These are phyloP conservation scores for Lithobates sylvaticus DNA, from an alignment of 2,797 vertebrate species.

Conservation along the genomic window DNA sequence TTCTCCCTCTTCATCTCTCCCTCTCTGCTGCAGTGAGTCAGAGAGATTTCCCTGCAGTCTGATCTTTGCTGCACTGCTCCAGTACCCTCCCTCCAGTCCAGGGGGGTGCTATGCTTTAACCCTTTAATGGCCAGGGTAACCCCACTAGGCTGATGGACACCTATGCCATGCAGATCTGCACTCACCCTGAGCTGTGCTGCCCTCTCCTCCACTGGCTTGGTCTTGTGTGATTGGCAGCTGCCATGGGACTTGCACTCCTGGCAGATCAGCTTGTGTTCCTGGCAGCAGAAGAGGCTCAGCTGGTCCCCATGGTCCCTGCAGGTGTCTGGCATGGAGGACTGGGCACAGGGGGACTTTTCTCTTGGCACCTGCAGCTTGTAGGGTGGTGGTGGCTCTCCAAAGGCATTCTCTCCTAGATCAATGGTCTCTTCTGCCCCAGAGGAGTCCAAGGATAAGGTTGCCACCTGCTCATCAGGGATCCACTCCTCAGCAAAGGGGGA, in stretches of 20 bases:
- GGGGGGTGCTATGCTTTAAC: slow-evolving; percentile 16
- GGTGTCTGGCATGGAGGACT: slow-evolving; percentile 65
- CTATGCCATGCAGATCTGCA: background rate
- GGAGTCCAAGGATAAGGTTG: slow-evolving; percentile 8
- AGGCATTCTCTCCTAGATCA: slow-evolving; percentile 23
- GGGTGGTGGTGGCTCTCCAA: background rate
- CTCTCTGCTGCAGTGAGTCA: slow-evolving; percentile 34
- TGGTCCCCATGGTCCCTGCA: slow-evolving; percentile 75
- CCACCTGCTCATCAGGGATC: slow-evolving; percentile 2
- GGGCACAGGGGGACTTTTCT: background rate
- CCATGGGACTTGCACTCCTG: slow-evolving; percentile 75
- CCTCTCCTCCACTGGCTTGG: slow-evolving; percentile 75
- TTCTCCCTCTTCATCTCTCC: background rate
- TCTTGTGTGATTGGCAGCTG: slow-evolving; percentile 78
- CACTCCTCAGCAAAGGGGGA: slow-evolving; percentile 17
- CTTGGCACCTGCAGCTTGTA: background rate
- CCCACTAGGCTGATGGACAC: background rate
- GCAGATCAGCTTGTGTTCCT: slow-evolving; percentile 80
- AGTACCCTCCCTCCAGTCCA: background rate
- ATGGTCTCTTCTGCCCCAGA: slow-evolving; percentile 20
- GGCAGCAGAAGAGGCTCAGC: slow-evolving; percentile 81
- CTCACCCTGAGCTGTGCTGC: slow-evolving; percentile 81
- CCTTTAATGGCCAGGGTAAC: background rate
- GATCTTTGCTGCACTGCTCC: background rate
- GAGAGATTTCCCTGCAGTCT: background rate